These are phyloP conservation scores for Triplophysa yarkandensis DNA, from an alignment of 2,797 vertebrate genomes.

Conservation along the genomic window DNA sequence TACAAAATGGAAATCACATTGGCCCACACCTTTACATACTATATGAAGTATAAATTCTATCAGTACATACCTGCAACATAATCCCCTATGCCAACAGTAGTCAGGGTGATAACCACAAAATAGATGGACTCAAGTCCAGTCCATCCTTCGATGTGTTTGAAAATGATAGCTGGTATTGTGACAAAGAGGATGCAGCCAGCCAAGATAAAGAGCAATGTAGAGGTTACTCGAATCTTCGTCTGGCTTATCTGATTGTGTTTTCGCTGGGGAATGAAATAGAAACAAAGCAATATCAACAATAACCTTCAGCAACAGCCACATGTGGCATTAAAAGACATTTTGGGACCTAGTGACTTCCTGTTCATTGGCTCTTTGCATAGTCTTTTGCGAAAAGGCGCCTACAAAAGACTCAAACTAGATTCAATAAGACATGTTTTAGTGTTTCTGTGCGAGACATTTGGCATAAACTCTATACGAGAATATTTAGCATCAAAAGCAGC, in stretches of 20 bases:
- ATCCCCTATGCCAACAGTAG: constrained; percentile 92
- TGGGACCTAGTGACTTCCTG: constrained; percentile 36
- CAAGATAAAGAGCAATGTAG: constrained; percentile 90
- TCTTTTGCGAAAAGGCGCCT: too few species aligned
- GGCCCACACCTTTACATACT: too few species aligned
- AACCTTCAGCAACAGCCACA: neutral
- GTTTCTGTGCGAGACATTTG: too few species aligned
- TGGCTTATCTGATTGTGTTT: constrained; percentile 94
- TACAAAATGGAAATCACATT: too few species aligned
- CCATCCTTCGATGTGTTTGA: constrained; percentile 93
- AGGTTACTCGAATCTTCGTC: constrained; percentile 93
- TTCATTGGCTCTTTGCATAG: too few species aligned
- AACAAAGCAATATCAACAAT: constrained; percentile 10
- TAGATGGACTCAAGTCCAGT: constrained; percentile 90
- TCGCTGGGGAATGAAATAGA: constrained; percentile 56
- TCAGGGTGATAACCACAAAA: constrained; percentile 92
- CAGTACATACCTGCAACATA: constrained; percentile 88
- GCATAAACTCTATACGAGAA: too few species aligned
- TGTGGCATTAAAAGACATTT: constrained; percentile 25
- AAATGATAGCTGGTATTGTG: constrained; percentile 91
- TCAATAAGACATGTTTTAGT: too few species aligned
- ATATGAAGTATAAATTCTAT: neutral
- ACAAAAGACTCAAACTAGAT: too few species aligned
- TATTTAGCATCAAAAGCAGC: too few species aligned
- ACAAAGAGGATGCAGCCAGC: constrained; percentile 91